phyloP scores from a whole-genome alignment of 1,140 invertebrate genomes.

The Lamellibrachia luymesi region DNA sequence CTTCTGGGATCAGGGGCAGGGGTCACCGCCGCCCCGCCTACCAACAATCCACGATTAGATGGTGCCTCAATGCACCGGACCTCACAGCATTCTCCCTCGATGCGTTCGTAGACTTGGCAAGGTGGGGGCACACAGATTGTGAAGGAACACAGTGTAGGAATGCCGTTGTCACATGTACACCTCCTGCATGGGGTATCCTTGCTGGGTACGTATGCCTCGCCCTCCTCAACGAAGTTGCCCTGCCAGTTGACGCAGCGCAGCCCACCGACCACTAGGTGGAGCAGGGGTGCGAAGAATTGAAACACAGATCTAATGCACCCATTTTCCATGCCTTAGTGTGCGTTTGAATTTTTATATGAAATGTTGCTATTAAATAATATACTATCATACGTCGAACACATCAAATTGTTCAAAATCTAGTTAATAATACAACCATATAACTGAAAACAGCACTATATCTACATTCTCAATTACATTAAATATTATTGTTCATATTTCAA shows the following conservation, averaged over 20 bases:
- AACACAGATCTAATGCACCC: background rate
- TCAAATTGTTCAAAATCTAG: background rate
- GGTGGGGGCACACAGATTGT: slow-evolving; percentile 77
- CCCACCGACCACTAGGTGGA: background rate
- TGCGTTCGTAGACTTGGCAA: slow-evolving; percentile 54
- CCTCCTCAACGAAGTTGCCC: slow-evolving; percentile 58
- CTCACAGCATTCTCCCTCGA: slow-evolving; percentile 81
- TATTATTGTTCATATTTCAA: background rate
- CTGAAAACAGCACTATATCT: background rate
- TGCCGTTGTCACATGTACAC: slow-evolving; percentile 81
- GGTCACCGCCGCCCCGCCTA: background rate
- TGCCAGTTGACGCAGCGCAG: slow-evolving; percentile 40
- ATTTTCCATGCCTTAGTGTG: background rate
- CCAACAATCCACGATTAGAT: background rate
- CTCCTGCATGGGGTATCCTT: slow-evolving; percentile 76
- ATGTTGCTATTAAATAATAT: background rate
- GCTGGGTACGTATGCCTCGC: slow-evolving; percentile 78
- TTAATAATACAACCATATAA: background rate
- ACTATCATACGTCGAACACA: background rate
- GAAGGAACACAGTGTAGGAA: slow-evolving; percentile 79
- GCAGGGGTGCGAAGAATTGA: background rate
- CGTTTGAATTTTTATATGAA: background rate
- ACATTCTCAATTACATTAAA: background rate
- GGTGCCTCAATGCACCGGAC: slow-evolving; percentile 76
- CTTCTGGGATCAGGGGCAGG: background rate